Conservation (phyloP, 2,888 invertebrate species). For the Apoda limacodes region DNA sequence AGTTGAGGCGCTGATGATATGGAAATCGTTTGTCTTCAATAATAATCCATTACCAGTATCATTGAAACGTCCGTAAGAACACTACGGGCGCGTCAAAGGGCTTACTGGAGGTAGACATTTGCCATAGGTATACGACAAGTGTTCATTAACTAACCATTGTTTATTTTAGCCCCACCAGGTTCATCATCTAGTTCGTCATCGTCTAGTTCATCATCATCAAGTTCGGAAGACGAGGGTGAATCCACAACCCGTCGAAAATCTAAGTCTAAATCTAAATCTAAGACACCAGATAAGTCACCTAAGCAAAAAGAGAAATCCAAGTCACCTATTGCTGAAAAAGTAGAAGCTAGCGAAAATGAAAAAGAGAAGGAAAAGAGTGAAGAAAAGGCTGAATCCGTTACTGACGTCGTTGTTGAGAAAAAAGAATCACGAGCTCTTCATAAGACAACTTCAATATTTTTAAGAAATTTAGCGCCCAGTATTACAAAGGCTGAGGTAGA, state of each 20-base stretch:
- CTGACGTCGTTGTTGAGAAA: constrained; percentile 55
- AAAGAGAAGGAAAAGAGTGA: constrained; percentile 44
- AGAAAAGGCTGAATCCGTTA: constrained; percentile 63
- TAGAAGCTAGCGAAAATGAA: constrained; percentile 27
- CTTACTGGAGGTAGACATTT: too few relatives aligned
- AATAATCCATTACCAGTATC: too few relatives aligned
- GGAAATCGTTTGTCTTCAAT: too few relatives aligned
- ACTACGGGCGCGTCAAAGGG: too few relatives aligned
- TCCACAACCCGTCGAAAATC: constrained; percentile 42
- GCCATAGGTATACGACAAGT: too few relatives aligned
- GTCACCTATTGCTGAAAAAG: constrained; percentile 43
- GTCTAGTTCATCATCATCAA: constrained; percentile 62
- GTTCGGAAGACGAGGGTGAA: constrained; percentile 63
- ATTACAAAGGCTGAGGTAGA: constrained; percentile 98
- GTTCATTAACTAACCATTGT: too few relatives aligned
- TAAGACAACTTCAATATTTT: constrained; percentile 96
- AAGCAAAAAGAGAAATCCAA: constrained; percentile 41
- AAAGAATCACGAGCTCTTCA: constrained; percentile 81
- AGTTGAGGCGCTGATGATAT: too few relatives aligned
- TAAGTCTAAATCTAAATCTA: constrained; percentile 45
- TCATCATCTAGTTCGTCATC: constrained; percentile 64
- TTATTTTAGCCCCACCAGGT: constrained; percentile 55
- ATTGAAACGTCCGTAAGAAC: too few relatives aligned
- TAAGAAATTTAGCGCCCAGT: constrained; percentile 94
- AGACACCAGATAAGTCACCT: constrained; percentile 49